Evolutionary conservation across 2,888 invertebrate genomes (phyloP).

Genomic region (Petrolisthes cinctipes): DNA sequence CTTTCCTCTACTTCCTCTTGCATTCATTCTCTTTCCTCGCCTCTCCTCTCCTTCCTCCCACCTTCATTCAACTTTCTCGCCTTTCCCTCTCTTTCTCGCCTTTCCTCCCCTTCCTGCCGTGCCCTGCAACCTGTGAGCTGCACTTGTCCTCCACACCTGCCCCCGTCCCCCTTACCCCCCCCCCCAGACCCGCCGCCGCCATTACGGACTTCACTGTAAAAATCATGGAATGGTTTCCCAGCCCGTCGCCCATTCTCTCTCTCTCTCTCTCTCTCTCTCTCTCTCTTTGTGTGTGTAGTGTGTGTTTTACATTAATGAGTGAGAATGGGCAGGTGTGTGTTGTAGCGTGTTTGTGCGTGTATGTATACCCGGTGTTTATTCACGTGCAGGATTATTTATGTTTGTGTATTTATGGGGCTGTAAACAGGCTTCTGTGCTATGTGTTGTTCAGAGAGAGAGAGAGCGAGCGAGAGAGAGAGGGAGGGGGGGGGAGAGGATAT

Average conservation of each 20-base stretch:
- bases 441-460: background rate
- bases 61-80: background rate
- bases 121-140: background rate
- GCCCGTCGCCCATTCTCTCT: background rate
- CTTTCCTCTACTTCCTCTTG: too few relatives aligned
- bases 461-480: background rate
- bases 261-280: background rate
- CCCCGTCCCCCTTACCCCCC: background rate
- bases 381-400: background rate
- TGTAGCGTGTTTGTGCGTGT: background rate
- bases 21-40: too few relatives aligned
- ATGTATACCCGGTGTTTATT: background rate
- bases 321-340: background rate
- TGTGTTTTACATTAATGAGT: background rate
- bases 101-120: background rate
- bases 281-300: background rate
- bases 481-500: too few relatives aligned
- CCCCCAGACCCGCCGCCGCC: background rate
- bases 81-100: background rate
- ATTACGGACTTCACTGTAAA: slow-evolving; percentile 12
- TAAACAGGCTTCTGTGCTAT: background rate
- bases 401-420: background rate
- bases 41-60: too few relatives aligned
- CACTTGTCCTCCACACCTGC: background rate
- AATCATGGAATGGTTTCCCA: slow-evolving; percentile 9